phyloP scores from a whole-genome alignment of 2,113 vertebrate genomes.

The Cranoglanis bouderius region DNA sequence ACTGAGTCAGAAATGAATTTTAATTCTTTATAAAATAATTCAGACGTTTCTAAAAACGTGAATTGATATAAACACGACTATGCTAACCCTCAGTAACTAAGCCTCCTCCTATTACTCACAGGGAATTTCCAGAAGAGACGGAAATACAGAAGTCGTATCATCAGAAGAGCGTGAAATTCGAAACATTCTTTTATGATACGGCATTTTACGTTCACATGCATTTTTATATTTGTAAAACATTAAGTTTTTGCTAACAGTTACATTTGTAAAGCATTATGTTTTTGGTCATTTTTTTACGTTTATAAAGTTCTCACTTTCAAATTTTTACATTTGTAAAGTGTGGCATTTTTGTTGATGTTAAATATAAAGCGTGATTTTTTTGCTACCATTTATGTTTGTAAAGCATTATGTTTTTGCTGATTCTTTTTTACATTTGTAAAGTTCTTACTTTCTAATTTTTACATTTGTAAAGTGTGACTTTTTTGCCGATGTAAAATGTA shows the following conservation, averaged over 20 bases:
- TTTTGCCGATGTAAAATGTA: background rate
- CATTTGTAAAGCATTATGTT: background rate
- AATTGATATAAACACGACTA: background rate
- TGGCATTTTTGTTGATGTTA: too few species aligned
- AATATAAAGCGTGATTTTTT: too few species aligned
- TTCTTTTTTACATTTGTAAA: too few species aligned
- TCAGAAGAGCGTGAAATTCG: background rate
- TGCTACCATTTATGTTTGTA: too few species aligned
- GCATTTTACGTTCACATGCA: background rate
- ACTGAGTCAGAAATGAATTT: background rate
- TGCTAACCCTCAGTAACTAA: background rate
- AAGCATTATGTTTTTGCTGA: too few species aligned
- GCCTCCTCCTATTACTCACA: background rate
- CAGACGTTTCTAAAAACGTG: background rate
- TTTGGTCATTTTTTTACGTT: background rate
- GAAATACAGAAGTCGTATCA: background rate
- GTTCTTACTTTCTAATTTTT: background rate
- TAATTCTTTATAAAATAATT: background rate
- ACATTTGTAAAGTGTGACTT: background rate
- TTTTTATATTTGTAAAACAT: background rate
- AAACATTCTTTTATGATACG: background rate
- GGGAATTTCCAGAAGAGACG: background rate
- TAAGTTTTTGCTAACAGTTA: background rate
- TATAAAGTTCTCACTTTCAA: background rate
- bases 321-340: background rate